These are phyloP conservation scores for Dorcus hopei DNA, from an alignment of 2,888 invertebrate genomes.

Conservation along the genomic window DNA sequence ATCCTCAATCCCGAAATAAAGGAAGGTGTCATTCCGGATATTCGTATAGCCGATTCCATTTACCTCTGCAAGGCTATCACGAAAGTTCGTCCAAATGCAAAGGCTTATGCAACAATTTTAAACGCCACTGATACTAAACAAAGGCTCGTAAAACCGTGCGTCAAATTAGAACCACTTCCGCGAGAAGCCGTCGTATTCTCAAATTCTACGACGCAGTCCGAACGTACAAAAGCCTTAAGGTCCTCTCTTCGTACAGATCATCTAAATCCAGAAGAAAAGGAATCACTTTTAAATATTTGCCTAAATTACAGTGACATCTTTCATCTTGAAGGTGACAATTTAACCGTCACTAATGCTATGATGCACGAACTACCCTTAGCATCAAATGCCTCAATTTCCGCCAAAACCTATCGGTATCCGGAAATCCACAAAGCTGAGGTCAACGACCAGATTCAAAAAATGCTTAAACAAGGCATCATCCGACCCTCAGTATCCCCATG, in stretches of 20 bases:
- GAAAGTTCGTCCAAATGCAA: constrained; percentile 15
- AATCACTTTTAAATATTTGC: not conserved
- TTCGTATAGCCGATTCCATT: constrained; percentile 16
- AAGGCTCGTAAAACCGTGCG: too few relatives aligned
- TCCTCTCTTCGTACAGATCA: not conserved
- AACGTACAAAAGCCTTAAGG: not conserved
- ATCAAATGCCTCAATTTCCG: constrained; percentile 24
- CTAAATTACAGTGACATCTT: constrained; percentile 6
- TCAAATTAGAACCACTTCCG: too few relatives aligned
- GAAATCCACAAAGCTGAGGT: not conserved
- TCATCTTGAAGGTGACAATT: constrained; percentile 8
- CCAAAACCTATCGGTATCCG: not conserved
- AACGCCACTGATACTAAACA: not conserved
- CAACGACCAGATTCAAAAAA: not conserved
- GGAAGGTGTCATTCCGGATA: constrained; percentile 21
- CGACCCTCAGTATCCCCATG: not conserved
- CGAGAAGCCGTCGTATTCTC: too few relatives aligned
- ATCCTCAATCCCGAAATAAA: constrained; percentile 20
- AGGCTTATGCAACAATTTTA: constrained; percentile 19
- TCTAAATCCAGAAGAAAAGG: constrained; percentile 7
- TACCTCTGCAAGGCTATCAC: constrained; percentile 22
- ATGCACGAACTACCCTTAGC: not conserved
- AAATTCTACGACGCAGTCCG: too few relatives aligned
- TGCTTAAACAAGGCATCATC: not conserved
- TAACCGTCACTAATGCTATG: constrained; percentile 6